These are phyloP conservation scores for Smittia sp. DNA, from an alignment of 2,888 invertebrate genomes.

Conservation along the genomic window DNA sequence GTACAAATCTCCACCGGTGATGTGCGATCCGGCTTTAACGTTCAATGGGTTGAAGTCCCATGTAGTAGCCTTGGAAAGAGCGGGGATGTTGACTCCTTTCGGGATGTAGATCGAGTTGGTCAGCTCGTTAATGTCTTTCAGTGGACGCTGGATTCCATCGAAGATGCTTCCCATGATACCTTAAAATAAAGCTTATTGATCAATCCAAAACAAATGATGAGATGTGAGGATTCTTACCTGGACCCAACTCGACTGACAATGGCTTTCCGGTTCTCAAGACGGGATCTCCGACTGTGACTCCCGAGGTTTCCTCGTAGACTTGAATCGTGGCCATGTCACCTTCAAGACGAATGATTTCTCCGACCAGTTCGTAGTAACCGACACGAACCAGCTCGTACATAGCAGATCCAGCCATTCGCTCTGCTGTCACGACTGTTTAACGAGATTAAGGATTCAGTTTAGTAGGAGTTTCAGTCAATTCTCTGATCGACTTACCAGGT, in stretches of 20 bases:
- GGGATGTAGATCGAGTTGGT: conserved; percentile 99
- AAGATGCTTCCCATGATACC: conserved; percentile 97
- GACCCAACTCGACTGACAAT: conserved; percentile 96
- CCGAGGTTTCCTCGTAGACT: conserved; percentile 95
- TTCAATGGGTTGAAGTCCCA: conserved; percentile 93
- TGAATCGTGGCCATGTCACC: conserved; percentile 99
- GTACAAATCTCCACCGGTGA: conserved; percentile 97
- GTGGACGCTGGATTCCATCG: conserved; percentile 98
- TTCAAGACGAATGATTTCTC: conserved; percentile 99
- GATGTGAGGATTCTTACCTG: conserved; percentile 58
- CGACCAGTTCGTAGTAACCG: conserved; percentile 96
- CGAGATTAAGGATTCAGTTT: neutral
- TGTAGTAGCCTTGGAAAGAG: conserved; percentile 70
- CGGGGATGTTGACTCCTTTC: conserved; percentile 95
- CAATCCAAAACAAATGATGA: too few species aligned
- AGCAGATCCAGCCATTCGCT: conserved; percentile 98
- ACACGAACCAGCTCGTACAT: conserved; percentile 99
- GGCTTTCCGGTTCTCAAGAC: conserved; percentile 98
- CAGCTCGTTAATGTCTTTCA: conserved; percentile 92
- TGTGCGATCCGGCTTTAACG: conserved; percentile 92
- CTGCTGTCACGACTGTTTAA: conserved; percentile 92
- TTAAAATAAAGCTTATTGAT: neutral
- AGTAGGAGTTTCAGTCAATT: neutral
- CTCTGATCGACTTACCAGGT: conserved; percentile 68
- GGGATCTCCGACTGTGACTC: conserved; percentile 99